These are phyloP conservation scores for Altica lythri DNA, from an alignment of 2,888 invertebrate genomes.

Conservation along the genomic window DNA sequence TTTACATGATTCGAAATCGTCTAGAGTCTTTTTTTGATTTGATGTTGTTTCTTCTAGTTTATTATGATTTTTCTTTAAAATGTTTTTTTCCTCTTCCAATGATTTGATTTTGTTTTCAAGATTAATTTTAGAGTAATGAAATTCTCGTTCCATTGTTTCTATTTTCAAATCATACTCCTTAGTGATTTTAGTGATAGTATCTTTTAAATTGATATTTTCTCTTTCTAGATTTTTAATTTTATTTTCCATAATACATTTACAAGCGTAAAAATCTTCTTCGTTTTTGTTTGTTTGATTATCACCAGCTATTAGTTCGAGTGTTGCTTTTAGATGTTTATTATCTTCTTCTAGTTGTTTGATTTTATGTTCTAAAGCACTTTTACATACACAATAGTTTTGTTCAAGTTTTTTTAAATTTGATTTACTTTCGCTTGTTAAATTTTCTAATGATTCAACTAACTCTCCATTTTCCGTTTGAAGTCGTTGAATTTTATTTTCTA, in stretches of 20 bases:
- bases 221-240: constrained; percentile 6
- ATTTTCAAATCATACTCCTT: background rate
- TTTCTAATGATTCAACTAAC: background rate
- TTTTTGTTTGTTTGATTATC: background rate
- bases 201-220: constrained; percentile 5
- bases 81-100: background rate
- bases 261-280: background rate
- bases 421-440: background rate
- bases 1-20: background rate
- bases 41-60: background rate
- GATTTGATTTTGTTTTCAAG: background rate
- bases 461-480: constrained; percentile 1
- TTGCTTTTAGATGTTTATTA: background rate
- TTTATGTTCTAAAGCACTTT: background rate
- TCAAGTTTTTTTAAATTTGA: background rate
- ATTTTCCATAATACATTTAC: background rate
- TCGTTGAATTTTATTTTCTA: constrained; percentile 1
- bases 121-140: background rate
- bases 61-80: background rate
- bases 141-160: background rate
- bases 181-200: background rate
- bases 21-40: background rate
- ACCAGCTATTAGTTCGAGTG: background rate
- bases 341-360: constrained; percentile 6
- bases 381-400: background rate